Evolutionary conservation across 2,888 invertebrate species (phyloP).

Genomic region (Sarcophaga variegata): DNA sequence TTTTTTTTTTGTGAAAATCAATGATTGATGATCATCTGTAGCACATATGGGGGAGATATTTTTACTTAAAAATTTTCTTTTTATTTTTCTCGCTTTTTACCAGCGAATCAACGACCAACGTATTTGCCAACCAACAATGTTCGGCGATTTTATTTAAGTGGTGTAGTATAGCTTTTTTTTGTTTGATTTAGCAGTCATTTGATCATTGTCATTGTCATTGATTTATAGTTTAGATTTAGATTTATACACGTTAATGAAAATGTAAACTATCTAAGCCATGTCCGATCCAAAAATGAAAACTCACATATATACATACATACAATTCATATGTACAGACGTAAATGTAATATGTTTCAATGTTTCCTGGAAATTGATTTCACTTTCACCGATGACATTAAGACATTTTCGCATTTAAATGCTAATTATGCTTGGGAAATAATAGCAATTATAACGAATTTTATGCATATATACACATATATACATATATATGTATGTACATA

Average conservation of each 20-base stretch:
- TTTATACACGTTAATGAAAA: constrained; percentile 40
- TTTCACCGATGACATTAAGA: constrained; percentile 59
- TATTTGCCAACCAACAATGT: constrained; percentile 1
- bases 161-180: constrained; percentile 9
- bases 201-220: constrained; percentile 62
- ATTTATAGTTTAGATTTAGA: constrained; percentile 66
- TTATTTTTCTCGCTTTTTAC: neutral
- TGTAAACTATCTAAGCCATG: constrained; percentile 25
- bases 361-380: constrained; percentile 69
- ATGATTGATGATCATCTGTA: constrained; percentile 68
- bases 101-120: neutral
- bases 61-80: neutral
- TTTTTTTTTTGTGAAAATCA: constrained; percentile 65
- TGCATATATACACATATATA: too few relatives aligned
- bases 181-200: constrained; percentile 47
- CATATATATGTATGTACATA: too few relatives aligned
- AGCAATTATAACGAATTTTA: constrained; percentile 2
- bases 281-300: constrained; percentile 48
- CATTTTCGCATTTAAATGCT: constrained; percentile 42
- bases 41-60: constrained; percentile 68
- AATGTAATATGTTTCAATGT: constrained; percentile 59
- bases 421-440: constrained; percentile 14
- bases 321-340: neutral
- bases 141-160: constrained; percentile 17
- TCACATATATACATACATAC: neutral